Evolutionary conservation across 1,140 invertebrate genomes (phyloP), one percentile per base, ranked within the genome.

Genomic region (Trichonephila clavata): DNA sequence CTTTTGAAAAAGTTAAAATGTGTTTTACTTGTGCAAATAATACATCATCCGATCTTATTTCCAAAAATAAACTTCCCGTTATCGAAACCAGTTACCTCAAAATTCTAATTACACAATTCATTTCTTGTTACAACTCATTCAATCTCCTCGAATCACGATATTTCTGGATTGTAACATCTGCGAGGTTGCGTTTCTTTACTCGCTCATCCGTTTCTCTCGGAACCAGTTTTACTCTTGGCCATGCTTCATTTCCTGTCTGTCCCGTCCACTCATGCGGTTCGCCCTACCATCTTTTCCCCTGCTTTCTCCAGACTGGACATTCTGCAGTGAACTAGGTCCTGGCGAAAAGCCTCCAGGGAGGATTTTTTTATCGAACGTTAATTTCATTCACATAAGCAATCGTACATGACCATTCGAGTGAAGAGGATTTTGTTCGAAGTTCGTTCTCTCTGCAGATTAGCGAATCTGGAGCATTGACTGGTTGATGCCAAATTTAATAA

Each of bases 181-280:
- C 18, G 71, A 77, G 27, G 71, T 77, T 77, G 71, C 71, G 39
- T 77, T 77, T 77, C 71, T 77, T 77, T 39, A 77, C 71, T 27
- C 32, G 71, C 71, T 77, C 71, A 77, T 77, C 71, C 71, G 71
- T 77, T 77, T 77, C 32, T 77, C 32, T 77, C 71, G 71, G 71
- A 77, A 77, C 71, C 71, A 77, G 71, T 77, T 77, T 77, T 77
- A 77, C 71, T 77, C 71, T 39, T 24, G 3, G 24, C 24, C 27
- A 27, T 39, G 68, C 27, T 77, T 77, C 27, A 27, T 27, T 77
- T 77, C 71, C 71, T 77, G 71, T 39, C 71, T 77, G 71, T 39
- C 71, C 61, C 71, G 14, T 77, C 71, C 71, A 77, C 71, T 77
- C 71, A 32, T 77, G 32, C 71, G 71, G 27, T 3, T 77, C 27